A percentile compares a stretch with the other conserved stretches of the same genome.
Evolutionary conservation across 1,140 invertebrate genomes (phyloP).

Genomic region (Pachypsylla venusta): DNA sequence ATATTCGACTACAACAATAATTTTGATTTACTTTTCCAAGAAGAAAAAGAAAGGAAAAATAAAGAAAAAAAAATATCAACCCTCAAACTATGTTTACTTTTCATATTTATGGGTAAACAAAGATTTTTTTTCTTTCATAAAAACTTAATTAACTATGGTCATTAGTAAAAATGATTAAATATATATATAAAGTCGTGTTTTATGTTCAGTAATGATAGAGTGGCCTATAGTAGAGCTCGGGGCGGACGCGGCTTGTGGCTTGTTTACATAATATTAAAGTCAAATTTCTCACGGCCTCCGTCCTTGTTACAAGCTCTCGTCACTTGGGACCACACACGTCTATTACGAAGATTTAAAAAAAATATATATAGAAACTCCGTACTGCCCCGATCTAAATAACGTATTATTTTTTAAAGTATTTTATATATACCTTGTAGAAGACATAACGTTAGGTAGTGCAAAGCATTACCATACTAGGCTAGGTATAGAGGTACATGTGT

Average conservation of each 20-base stretch:
- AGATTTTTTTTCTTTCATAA: background rate
- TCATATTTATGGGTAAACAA: background rate
- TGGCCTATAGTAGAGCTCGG: background rate
- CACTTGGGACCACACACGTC: background rate
- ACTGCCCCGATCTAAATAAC: background rate
- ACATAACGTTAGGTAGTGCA: background rate
- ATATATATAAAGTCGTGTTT: background rate
- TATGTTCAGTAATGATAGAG: background rate
- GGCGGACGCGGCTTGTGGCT: background rate
- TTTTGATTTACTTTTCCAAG: too few relatives aligned
- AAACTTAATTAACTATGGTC: background rate
- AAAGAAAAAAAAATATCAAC: too few relatives aligned
- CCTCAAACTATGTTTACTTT: too few relatives aligned
- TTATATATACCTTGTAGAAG: background rate
- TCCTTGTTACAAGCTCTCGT: background rate
- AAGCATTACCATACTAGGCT: background rate
- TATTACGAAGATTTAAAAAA: background rate
- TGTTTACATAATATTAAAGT: background rate
- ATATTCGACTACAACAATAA: too few relatives aligned
- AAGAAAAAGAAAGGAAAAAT: too few relatives aligned
- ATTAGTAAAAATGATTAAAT: background rate
- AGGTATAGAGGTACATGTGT: background rate
- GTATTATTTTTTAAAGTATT: background rate
- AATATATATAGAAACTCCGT: background rate
- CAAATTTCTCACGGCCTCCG: background rate